Base-by-base conservation (phyloP, 1,140 invertebrate genomes). In the Apis cerana region DNA sequence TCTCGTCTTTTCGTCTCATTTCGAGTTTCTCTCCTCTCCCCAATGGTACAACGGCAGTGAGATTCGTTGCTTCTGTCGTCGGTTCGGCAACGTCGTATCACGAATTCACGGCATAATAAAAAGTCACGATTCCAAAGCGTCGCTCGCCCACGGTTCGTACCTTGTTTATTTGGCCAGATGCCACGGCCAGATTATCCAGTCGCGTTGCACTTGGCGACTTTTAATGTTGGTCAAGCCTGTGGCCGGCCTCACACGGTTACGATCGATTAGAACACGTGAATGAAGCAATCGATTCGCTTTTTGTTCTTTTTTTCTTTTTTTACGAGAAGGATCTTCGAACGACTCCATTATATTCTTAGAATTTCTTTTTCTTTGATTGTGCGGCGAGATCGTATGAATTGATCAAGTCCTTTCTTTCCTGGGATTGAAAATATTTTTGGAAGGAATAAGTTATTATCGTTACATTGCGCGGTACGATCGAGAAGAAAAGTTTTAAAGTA, bases 121-220 rank as follows among this genome's bases (percentile, higher is more conserved):
- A 88, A 88, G 85, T 87, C 79, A 88, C 82, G 86, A 88, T 74
- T 83, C 85, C 67, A 69, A 27, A 15, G 11, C 52, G 23, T 50
- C 17, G 74, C 33, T 78, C 82, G 80, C 56, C 81, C 86, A 70
- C 82, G 79, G 65, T 23, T 68, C 17, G 17, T 10, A n/a, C 70
- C 61, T 88, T 75, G 82, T 88, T 88, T 82, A 84, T 89, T 89
- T 88, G 87, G 87, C 84, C 33, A 88, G 87, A 88, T 86, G 87
- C 87, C 81, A 86, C 56, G 82, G 58, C n/a, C 79, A 88, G 84
- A 88, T 88, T 89, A 77, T 56, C 65, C 84, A 86, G 82, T 75
- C 82, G 85, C 80, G 71, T 82, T 81, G 80, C 83, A 82, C 81
- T 84, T 72, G 85, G 33, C 69, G 50, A 84, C 75, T 84, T 78